Conservation (phyloP, 1,140 invertebrate species). For the Babylonia areolata region DNA sequence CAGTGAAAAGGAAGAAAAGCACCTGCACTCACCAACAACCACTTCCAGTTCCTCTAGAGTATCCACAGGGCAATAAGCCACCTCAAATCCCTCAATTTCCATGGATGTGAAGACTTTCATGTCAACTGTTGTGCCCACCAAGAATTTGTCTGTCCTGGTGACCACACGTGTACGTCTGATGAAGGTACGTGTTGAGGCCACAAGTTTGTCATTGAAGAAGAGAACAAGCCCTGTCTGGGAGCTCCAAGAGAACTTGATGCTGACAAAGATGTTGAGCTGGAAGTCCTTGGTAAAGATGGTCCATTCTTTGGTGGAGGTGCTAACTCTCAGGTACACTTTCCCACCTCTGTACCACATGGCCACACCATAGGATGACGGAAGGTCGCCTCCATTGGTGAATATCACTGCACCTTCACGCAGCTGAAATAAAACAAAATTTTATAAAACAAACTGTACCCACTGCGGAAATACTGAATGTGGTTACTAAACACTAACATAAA, state of each 20-base stretch:
- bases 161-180: conserved; percentile 15
- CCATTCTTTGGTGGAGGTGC: conserved; percentile 53
- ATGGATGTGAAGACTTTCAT: conserved; percentile 36
- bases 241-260: conserved; percentile 59
- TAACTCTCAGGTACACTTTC: conserved; percentile 50
- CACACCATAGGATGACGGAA: conserved; percentile 47
- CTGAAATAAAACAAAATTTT: neutral
- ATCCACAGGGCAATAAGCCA: conserved; percentile 40
- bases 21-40: conserved; percentile 32
- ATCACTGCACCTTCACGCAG: conserved; percentile 41
- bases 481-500: too few species aligned
- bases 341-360: conserved; percentile 59
- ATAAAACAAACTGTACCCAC: too few species aligned
- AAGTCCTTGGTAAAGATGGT: conserved; percentile 29
- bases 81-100: conserved; percentile 44
- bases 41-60: conserved; percentile 38
- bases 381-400: conserved; percentile 55
- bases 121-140: conserved; percentile 25
- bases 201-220: conserved; percentile 47
- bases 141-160: conserved; percentile 24
- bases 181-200: neutral
- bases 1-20: neutral
- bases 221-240: conserved; percentile 49
- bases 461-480: too few species aligned
- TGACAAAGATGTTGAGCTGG: conserved; percentile 39